Base-by-base conservation (phyloP, 2,113 vertebrate genomes). In the Oryzias melastigma region DNA sequence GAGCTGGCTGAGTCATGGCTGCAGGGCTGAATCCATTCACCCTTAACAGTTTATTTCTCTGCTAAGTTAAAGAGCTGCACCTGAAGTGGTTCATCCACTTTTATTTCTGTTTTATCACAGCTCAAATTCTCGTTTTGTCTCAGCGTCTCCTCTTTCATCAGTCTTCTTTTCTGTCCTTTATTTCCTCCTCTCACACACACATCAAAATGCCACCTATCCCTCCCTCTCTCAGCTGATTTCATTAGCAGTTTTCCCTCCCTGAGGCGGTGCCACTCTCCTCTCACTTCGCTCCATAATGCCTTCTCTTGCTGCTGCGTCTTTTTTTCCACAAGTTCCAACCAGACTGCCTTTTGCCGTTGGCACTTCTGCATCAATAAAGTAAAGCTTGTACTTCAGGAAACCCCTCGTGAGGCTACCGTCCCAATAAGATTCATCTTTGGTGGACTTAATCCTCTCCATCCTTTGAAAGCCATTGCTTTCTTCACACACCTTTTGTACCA, bases 151-250 rank as follows among this genome's bases (percentile, higher is more conserved):
- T 48, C 62, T 62, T 72, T 73, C 46, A 67, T 71, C 65, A 27
- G 19, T 73, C 29, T 43, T 54, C 52, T 62, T 56, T 43, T 42
- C 14, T 40, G 47, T 17, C 57, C 47, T 55, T 59, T 52, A 29
- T 27, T 43, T 29, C 24, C 64, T 65, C 45, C 45, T 43, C 45
- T 43, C 62, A 71, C 56, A 64, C 68, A 50, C 52, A 68, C 20
- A 55, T 55, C 52, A 27, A 47, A 35, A 50, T 20, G 17, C 27
- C 18, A 62, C 59, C 70, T 71, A 47, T 66, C 57, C 43, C 54
- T 65, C 52, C 54, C 62, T 52, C 65, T 52, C 72, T 80, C 72
- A 65, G 70, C 62, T 83, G 58, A 83, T 84, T 89, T 88, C 81
- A 82, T 81, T 85, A 83, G 78, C 59, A 17, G 58, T 55, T 64